Percentiles rank a stretch among this genome's conserved stretches.
Evolutionary conservation across 2,797 vertebrate species (phyloP).

Genomic region (Emydoidea blandingii): DNA sequence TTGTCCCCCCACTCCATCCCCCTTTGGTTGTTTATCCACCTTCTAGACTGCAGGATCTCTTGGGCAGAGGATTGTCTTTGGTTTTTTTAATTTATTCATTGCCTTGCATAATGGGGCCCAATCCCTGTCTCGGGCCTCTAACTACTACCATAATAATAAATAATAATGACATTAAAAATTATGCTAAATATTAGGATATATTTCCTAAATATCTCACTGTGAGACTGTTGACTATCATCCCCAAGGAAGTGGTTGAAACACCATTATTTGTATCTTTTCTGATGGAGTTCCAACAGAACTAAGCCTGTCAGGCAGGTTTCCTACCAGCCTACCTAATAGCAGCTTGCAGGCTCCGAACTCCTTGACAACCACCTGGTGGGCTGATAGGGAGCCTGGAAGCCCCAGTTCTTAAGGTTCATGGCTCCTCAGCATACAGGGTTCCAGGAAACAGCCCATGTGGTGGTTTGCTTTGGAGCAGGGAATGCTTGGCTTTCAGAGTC

Average conservation of each 20-base stretch:
- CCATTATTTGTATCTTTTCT: not conserved
- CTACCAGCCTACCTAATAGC: too few relatives aligned
- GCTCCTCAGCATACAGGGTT: not conserved
- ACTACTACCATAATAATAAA: not conserved
- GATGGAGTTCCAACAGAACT: too few relatives aligned
- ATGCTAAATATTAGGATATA: not conserved
- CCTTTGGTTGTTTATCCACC: not conserved
- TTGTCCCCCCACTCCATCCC: not conserved
- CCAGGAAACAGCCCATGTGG: not conserved
- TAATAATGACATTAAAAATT: not conserved
- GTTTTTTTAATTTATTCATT: not conserved
- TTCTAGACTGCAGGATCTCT: not conserved
- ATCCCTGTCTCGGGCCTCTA: not conserved
- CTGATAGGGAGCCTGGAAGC: too few relatives aligned
- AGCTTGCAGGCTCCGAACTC: too few relatives aligned
- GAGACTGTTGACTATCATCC: not conserved
- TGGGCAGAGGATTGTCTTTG: not conserved
- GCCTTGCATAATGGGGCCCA: not conserved
- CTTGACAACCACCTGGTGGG: too few relatives aligned
- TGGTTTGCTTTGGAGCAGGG: not conserved
- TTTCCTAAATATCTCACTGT: not conserved
- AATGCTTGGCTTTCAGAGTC: not conserved
- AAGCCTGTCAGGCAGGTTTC: too few relatives aligned
- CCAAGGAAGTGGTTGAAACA: not conserved
- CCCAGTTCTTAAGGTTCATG: too few relatives aligned